Conservation (phyloP, 2,797 vertebrate species). For the Coendou prehensilis region DNA sequence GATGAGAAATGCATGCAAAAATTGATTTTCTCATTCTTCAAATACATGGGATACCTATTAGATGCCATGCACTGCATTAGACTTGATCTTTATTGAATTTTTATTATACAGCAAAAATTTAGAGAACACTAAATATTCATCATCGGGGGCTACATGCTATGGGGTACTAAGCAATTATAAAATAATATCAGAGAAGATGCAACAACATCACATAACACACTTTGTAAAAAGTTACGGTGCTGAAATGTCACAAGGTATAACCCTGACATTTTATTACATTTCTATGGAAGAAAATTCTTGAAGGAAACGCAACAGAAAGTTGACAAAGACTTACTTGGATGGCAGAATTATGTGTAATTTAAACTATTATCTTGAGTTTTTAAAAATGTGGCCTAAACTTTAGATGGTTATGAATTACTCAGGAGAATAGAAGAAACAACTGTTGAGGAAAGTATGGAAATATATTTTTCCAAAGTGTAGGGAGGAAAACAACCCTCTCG, state of each 20-base stretch:
- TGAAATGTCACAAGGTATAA: neutral
- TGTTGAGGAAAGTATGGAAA: neutral
- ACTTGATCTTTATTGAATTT: constrained; percentile 49
- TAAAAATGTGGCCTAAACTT: constrained; percentile 48
- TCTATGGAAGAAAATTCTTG: constrained; percentile 3
- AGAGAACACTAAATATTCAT: constrained; percentile 30
- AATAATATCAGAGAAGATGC: neutral
- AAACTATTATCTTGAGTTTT: constrained; percentile 25
- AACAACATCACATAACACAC: neutral
- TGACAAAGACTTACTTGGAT: neutral
- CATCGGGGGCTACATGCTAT: neutral
- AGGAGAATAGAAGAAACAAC: neutral
- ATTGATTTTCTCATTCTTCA: constrained; percentile 41
- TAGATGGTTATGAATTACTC: neutral
- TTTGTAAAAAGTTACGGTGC: constrained; percentile 3
- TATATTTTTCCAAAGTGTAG: neutral
- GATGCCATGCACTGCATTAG: neutral
- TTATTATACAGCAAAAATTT: constrained; percentile 60
- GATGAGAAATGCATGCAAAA: neutral
- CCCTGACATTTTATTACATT: neutral
- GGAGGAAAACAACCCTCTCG: neutral
- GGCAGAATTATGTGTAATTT: constrained; percentile 5
- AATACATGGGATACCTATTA: neutral
- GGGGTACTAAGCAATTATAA: neutral
- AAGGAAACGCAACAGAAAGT: constrained; percentile 25